Conservation (phyloP, 1,140 invertebrate genomes). For the Phymorhynchus buccinoides region DNA sequence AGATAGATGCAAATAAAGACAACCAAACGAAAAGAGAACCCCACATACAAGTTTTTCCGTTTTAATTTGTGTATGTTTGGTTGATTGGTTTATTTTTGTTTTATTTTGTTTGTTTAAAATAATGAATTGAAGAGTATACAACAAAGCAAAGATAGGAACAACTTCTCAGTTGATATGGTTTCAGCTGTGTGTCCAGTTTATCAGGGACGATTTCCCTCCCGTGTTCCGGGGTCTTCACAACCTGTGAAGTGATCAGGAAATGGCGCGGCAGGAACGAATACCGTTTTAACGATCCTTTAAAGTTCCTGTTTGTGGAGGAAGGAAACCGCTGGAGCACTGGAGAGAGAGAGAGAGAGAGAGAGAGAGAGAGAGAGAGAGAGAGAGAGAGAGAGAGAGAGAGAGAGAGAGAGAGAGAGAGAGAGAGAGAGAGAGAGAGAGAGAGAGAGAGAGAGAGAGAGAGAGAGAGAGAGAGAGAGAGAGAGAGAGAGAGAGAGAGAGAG, state of each 20-base stretch:
- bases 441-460: background rate
- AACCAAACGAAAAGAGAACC: too few species aligned
- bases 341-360: background rate
- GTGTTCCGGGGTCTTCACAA: too few species aligned
- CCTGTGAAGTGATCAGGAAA: background rate
- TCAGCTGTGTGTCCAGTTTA: too few species aligned
- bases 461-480: conserved; percentile 10
- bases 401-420: conserved; percentile 10
- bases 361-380: background rate
- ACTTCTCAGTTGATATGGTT: too few species aligned
- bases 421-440: background rate
- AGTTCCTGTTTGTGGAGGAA: background rate
- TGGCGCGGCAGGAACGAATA: background rate
- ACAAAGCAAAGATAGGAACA: too few species aligned
- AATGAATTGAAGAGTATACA: too few species aligned
- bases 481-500: background rate
- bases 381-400: background rate
- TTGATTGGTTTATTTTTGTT: too few species aligned
- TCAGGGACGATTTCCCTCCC: too few species aligned
- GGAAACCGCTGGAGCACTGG: background rate
- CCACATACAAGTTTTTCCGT: too few species aligned
- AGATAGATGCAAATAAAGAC: too few species aligned
- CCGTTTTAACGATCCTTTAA: background rate
- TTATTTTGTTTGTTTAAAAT: too few species aligned
- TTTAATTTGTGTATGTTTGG: too few species aligned